phyloP scores from a whole-genome alignment of 2,888 invertebrate species.

The Trypoxylon attenuatum region DNA sequence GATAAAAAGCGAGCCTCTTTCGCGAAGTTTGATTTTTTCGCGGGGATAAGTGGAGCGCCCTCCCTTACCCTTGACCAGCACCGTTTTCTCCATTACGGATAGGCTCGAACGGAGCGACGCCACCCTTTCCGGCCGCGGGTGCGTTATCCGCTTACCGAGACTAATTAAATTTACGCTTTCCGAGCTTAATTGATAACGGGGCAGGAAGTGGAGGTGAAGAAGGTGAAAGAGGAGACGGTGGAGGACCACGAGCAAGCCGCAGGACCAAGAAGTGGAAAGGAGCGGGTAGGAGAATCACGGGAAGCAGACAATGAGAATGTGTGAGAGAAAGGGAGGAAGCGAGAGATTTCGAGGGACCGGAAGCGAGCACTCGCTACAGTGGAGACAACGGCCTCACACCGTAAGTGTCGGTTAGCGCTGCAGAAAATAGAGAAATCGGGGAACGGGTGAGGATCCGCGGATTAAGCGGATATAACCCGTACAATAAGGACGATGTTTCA shows the following conservation, averaged over 20 bases:
- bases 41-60: background rate
- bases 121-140: background rate
- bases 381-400: too few relatives aligned
- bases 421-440: conserved; percentile 11
- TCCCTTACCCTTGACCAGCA: too few relatives aligned
- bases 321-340: conserved; percentile 1
- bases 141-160: conserved; percentile 39
- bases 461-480: conserved; percentile 43
- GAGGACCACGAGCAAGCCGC: conserved; percentile 13
- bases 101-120: too few relatives aligned
- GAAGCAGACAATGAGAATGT: background rate
- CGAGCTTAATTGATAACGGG: conserved; percentile 47
- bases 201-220: conserved; percentile 6
- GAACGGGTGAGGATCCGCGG: conserved; percentile 13
- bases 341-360: conserved; percentile 2
- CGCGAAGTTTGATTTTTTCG: background rate
- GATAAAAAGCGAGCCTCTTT: too few relatives aligned
- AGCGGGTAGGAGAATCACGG: background rate
- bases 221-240: background rate
- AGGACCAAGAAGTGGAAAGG: conserved; percentile 2
- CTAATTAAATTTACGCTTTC: conserved; percentile 61
- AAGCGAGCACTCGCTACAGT: too few relatives aligned
- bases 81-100: too few relatives aligned
- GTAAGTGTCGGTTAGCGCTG: background rate
- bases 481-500: conserved; percentile 50